These are phyloP conservation scores for human DNA, from an alignment of 2,113 vertebrate species.

Conservation along the genomic window DNA sequence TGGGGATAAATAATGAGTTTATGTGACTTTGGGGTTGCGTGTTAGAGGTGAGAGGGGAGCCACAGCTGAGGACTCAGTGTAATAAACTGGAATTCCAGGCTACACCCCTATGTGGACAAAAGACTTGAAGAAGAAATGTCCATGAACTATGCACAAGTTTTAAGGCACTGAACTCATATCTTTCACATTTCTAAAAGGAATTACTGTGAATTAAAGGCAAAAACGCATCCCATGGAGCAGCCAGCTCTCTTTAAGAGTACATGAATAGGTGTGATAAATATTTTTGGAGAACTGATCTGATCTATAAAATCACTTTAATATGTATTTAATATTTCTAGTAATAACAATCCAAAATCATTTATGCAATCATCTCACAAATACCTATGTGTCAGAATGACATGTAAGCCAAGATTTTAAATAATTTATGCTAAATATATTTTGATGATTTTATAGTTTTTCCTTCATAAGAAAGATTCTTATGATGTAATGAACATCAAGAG, in stretches of 20 bases:
- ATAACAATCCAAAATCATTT: constrained; percentile 22
- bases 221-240: background rate
- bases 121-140: constrained; percentile 48
- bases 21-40: constrained; percentile 60
- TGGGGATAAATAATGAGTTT: constrained; percentile 70
- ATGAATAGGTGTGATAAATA: constrained; percentile 11
- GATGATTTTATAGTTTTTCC: constrained; percentile 26
- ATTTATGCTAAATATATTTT: constrained; percentile 36
- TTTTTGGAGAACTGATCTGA: background rate
- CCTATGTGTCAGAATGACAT: background rate
- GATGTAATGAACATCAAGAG: background rate
- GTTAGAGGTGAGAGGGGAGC: constrained; percentile 53
- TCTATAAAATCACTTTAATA: constrained; percentile 48
- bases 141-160: constrained; percentile 26
- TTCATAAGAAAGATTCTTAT: background rate
- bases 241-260: background rate
- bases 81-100: constrained; percentile 67
- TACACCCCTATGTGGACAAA: constrained; percentile 48
- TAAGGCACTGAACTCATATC: constrained; percentile 41
- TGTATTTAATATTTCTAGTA: constrained; percentile 44
- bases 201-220: constrained; percentile 12
- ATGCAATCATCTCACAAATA: background rate
- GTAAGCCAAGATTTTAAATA: constrained; percentile 17
- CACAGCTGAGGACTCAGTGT: constrained; percentile 13
- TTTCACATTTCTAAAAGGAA: constrained; percentile 51